Conservation (phyloP, 2,797 vertebrate genomes). For the Tokudaia tokunoshimensis region DNA sequence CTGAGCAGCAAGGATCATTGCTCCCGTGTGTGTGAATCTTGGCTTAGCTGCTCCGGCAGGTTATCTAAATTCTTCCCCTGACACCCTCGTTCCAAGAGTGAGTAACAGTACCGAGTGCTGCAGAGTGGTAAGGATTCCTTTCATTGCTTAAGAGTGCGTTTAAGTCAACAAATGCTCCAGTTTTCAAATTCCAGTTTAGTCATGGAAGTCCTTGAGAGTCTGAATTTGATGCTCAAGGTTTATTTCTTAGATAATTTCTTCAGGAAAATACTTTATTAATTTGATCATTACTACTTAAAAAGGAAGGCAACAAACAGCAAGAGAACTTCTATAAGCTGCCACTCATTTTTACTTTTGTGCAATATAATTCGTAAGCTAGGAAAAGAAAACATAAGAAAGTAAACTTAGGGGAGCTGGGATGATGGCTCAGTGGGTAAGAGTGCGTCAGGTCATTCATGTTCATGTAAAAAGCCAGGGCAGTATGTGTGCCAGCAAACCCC, state of each 20-base stretch:
- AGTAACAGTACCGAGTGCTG: background rate
- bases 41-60: background rate
- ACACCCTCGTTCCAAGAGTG: background rate
- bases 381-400: background rate
- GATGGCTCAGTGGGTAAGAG: background rate
- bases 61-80: background rate
- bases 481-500: background rate
- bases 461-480: background rate
- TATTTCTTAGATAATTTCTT: conserved; percentile 19
- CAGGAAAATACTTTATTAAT: conserved; percentile 64
- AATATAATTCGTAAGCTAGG: conserved; percentile 9
- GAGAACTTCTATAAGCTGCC: background rate
- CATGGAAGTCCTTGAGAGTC: conserved; percentile 42
- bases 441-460: background rate
- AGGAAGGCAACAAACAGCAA: background rate
- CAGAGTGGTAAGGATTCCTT: background rate
- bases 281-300: conserved; percentile 15
- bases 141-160: background rate
- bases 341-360: background rate
- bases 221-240: conserved; percentile 50
- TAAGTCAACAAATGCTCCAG: conserved; percentile 34
- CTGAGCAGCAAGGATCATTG: background rate
- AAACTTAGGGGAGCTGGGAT: background rate
- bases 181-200: background rate
- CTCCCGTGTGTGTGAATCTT: background rate